Percentiles rank a stretch among this genome's conserved stretches.
Conservation (phyloP, 2,797 vertebrate genomes). For the Lepus oiostolus region DNA sequence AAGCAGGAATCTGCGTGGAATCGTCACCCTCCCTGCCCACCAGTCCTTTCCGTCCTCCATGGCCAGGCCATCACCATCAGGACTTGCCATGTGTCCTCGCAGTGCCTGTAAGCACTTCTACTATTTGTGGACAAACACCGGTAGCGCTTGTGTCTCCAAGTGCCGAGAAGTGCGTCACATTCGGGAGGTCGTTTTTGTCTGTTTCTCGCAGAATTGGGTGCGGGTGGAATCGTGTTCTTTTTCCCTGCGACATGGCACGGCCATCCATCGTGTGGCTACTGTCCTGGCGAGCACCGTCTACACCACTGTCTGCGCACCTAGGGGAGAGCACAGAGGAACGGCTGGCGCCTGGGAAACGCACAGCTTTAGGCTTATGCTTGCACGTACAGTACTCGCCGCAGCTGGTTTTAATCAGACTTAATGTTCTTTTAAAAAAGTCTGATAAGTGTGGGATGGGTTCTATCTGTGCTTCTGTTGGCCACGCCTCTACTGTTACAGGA, state of each 20-base stretch:
- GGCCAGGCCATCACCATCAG: not conserved
- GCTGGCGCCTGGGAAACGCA: not conserved
- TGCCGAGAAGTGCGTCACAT: not conserved
- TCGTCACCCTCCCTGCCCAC: not conserved
- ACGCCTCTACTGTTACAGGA: not conserved
- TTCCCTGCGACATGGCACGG: not conserved
- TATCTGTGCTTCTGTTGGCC: not conserved
- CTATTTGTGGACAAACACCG: not conserved
- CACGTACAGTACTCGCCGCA: not conserved
- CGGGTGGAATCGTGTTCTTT: not conserved
- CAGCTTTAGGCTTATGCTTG: not conserved
- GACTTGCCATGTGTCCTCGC: too few species aligned
- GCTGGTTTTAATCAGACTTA: slow-evolving; percentile 27
- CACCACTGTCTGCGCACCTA: not conserved
- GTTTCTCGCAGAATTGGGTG: not conserved
- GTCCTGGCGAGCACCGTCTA: not conserved
- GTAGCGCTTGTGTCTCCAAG: not conserved
- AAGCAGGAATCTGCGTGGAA: not conserved
- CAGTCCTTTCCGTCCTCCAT: not conserved
- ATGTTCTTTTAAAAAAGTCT: not conserved
- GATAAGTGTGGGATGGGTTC: not conserved
- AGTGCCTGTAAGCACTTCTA: too few species aligned
- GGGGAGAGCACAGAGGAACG: not conserved
- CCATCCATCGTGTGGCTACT: not conserved
- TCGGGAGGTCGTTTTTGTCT: not conserved